Conservation (phyloP, 1,140 invertebrate species). For the Tyrophagus putrescentiae region DNA sequence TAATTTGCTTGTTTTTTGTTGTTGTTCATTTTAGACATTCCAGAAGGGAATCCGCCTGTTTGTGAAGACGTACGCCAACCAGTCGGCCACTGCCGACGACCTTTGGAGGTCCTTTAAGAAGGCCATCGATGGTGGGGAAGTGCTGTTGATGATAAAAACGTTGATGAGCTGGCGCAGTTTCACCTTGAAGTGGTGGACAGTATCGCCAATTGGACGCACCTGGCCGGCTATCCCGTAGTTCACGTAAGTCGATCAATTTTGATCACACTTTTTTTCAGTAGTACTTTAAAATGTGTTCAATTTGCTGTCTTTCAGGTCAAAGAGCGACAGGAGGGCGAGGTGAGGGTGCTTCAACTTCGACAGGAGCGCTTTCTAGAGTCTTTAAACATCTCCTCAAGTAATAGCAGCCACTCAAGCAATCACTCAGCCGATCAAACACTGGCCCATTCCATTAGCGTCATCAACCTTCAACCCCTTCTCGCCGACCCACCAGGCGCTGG, state of each 20-base stretch:
- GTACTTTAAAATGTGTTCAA: not conserved
- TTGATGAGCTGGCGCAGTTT: slow-evolving; percentile 39
- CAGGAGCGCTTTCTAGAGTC: slow-evolving; percentile 66
- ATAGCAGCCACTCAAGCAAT: not conserved
- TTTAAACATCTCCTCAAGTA: not conserved
- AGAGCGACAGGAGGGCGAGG: slow-evolving; percentile 32
- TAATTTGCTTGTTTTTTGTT: not conserved
- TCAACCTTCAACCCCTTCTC: slow-evolving; percentile 13
- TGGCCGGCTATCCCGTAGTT: slow-evolving; percentile 74
- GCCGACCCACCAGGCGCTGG: not conserved
- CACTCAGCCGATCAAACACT: not conserved
- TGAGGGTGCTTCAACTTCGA: slow-evolving; percentile 51
- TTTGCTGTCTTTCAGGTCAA: slow-evolving; percentile 11
- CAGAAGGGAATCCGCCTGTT: slow-evolving; percentile 85
- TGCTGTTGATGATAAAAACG: slow-evolving; percentile 80
- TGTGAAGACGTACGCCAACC: slow-evolving; percentile 69
- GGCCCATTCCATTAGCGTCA: slow-evolving; percentile 14
- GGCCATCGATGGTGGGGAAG: slow-evolving; percentile 50
- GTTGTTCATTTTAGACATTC: slow-evolving; percentile 49
- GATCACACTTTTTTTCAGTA: no score
- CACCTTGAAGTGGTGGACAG: slow-evolving; percentile 36
- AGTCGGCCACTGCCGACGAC: slow-evolving; percentile 83
- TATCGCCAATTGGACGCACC: slow-evolving; percentile 87
- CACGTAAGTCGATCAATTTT: no score
- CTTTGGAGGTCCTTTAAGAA: slow-evolving; percentile 48